Conservation (phyloP, 1,140 invertebrate genomes). For the Heliconius nattereri region DNA sequence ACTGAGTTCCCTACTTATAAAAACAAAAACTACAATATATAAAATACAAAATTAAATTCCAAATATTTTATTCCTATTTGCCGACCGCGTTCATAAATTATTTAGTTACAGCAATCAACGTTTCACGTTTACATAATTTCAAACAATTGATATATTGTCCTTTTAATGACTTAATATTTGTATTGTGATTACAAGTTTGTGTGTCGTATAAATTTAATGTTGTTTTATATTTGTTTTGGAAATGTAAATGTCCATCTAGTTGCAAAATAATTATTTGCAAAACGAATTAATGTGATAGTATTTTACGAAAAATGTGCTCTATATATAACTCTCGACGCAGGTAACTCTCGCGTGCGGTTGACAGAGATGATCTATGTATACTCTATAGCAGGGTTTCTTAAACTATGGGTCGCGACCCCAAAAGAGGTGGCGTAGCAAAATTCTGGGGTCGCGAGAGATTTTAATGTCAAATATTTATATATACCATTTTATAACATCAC, state of each 20-base stretch:
- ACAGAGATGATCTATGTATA: neutral
- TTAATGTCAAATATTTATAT: too few relatives aligned
- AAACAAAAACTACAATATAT: neutral
- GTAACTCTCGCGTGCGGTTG: neutral
- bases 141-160: conserved; percentile 1
- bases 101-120: neutral
- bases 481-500: too few relatives aligned
- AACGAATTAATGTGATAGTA: neutral
- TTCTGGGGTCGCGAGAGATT: too few relatives aligned
- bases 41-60: neutral
- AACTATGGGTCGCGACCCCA: too few relatives aligned
- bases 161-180: conserved; percentile 7
- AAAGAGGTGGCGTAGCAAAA: too few relatives aligned
- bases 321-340: neutral
- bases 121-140: conserved; percentile 1
- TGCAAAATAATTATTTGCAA: neutral
- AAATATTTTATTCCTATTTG: neutral
- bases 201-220: conserved; percentile 7
- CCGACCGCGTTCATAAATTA: neutral
- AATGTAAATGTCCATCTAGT: neutral
- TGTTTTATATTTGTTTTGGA: neutral
- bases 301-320: neutral
- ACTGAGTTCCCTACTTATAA: too few relatives aligned
- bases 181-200: neutral
- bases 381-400: too few relatives aligned